Conservation (phyloP, 2,113 vertebrate genomes). For the Muntiacus muntjak region DNA sequence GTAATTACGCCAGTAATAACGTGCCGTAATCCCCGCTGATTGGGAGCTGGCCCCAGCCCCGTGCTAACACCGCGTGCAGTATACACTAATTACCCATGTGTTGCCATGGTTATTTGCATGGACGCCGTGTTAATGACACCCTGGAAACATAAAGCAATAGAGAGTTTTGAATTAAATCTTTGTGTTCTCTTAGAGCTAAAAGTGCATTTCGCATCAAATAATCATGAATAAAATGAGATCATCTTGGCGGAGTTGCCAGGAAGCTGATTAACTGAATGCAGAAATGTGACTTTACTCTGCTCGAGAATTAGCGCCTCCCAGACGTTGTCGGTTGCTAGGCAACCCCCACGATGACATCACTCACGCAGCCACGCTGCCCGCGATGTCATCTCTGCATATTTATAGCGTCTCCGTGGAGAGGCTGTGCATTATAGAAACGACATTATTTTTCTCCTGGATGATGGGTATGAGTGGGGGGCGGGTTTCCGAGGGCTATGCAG, state of each 20-base stretch:
- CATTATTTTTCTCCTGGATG: background rate
- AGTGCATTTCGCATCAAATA: conserved; percentile 80
- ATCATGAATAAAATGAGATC: conserved; percentile 82
- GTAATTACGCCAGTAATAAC: conserved; percentile 83
- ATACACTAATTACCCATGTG: conserved; percentile 79
- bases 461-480: background rate
- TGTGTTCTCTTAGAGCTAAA: conserved; percentile 79
- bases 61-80: conserved; percentile 68
- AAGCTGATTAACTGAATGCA: conserved; percentile 72
- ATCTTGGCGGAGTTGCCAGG: conserved; percentile 71
- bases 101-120: conserved; percentile 79
- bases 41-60: conserved; percentile 74
- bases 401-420: conserved; percentile 32
- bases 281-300: conserved; percentile 58
- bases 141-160: conserved; percentile 78
- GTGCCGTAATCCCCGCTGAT: conserved; percentile 68
- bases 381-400: conserved; percentile 42
- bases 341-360: conserved; percentile 81
- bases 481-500: background rate
- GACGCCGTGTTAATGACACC: conserved; percentile 78
- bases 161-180: conserved; percentile 80
- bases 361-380: conserved; percentile 58
- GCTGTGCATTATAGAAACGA: background rate
- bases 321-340: conserved; percentile 82
- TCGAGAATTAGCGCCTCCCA: conserved; percentile 73